Evolutionary conservation across 2,113 vertebrate species (phyloP), one percentile per base, ranked within the genome.

Genomic region (Zosterops borbonicus): DNA sequence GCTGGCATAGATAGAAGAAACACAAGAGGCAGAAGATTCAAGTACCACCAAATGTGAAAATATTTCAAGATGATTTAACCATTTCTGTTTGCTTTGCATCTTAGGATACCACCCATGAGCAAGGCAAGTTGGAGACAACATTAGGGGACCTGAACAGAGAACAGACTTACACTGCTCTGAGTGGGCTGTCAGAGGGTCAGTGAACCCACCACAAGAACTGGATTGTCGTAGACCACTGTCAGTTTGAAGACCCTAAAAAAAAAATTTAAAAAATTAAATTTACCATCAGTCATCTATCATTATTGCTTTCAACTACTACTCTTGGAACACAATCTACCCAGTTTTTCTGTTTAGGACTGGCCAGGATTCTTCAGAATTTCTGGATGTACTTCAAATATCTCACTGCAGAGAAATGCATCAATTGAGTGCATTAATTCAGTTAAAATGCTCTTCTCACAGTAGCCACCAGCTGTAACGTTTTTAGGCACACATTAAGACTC

Each of bases 181-280:
- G 82, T 97, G 98, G 85, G 97, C 97, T 92, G 98, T 93, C 86
- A 98, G 25, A 5, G 98, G 98, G 63, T 99, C 99, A 12, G 98
- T 97, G 95, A 99, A 99, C 28, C 98, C 99, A 79, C 98, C 97
- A 10, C 98, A 98, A 21, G 99, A 99, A 97, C 98, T 98, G 83
- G 99, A 98, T 1, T 98, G 98, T 93, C 98, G 98, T 80, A 99
- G 97, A 35, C 96, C 97, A 93, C 97, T 89, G 94, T 98, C 98
- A 75, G 87, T 59, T 44, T 97, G 97, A 97, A 59, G 89, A 89
- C 91, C 82, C 91, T 90, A 62, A n/a, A 98, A 49, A 98, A 41
- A 21, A 56, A 25, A 74, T 39, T 39, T 5, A 39, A 39, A 39
- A 39, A 11, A 1, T 49, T 23, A 41, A 6, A 76, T 8, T 8